Base-by-base conservation (phyloP, 2,797 vertebrate species). In the Rallus crepitans region DNA sequence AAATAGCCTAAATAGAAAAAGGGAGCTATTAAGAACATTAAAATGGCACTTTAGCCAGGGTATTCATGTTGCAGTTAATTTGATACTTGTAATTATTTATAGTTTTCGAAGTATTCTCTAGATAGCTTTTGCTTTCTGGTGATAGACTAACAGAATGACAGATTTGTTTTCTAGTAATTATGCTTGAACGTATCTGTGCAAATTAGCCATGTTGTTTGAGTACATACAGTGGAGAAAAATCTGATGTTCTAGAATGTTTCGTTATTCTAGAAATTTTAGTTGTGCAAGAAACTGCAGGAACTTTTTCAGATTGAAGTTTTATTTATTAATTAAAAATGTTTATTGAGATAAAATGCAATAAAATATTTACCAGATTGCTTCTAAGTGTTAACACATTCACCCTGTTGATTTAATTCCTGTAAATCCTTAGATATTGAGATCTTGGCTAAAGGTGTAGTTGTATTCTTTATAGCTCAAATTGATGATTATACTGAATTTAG, bases 81-180 rank as follows among this genome's bases (percentile, higher is more conserved):
- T 75, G 82, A 75, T 83, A 55, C n/a, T 90, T 87, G 15, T 37
- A 82, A 76, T 91, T 78, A 72, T 53, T 91, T 75, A 11, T 9
- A 45, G 78, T 90, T 94, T 93, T 79, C 35, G 27, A 82, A 81
- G 16, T 53, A 31, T 71, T 82, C 35, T 28, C 50, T 84, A 15
- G 48, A 64, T 87, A 88, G 31, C 30, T 89, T 35, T 92, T 60
- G 64, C 85, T 61, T 82, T 70, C 65, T 86, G 61, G 64, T 89
- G 35, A 19, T 30, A 85, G 77, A 56, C 68, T 87, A 88, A 61
- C 55, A 77, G 92, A 95, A 80, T 72, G 92, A 72, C 87, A 94
- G 92, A 95, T 94, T 78, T 65, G 56, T 93, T 95, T 94, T 89
- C 55, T 79, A 82, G 81, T 91, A 94, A 92, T 94, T 93, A 89